Evolutionary conservation across 2,797 vertebrate genomes (phyloP).

Genomic region (Notoglanidium macrostoma): DNA sequence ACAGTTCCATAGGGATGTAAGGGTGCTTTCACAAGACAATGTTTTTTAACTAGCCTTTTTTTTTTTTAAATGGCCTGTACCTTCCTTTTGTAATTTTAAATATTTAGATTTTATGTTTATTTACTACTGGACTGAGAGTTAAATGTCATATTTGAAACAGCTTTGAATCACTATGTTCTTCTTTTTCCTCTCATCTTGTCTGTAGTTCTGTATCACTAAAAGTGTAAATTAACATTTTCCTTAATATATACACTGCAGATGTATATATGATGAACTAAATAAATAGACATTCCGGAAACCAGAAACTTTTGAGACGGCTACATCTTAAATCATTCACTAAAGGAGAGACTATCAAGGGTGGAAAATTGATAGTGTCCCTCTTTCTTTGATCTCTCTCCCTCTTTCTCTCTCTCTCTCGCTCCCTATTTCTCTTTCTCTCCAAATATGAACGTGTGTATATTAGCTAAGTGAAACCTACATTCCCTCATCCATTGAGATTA

Average conservation of each 20-base stretch:
- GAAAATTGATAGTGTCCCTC: constrained; percentile 36
- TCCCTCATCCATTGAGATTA: constrained; percentile 74
- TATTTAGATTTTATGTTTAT: not conserved
- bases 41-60: not conserved
- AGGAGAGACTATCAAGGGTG: constrained; percentile 13
- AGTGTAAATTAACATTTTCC: not conserved
- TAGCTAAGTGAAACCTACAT: constrained; percentile 71
- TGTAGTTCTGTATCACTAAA: not conserved
- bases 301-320: not conserved
- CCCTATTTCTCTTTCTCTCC: constrained; percentile 25
- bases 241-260: not conserved
- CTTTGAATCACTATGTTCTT: not conserved
- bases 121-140: not conserved
- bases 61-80: not conserved
- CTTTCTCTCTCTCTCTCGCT: constrained; percentile 29
- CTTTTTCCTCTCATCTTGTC: not conserved
- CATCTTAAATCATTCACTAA: constrained; percentile 43
- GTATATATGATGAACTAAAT: constrained; percentile 7
- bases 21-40: not conserved
- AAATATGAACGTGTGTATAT: constrained; percentile 59
- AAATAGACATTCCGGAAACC: constrained; percentile 7
- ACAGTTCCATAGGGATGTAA: not conserved
- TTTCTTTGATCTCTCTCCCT: constrained; percentile 52
- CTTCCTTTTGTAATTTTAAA: no score
- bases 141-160: not conserved